Evolutionary conservation across 2,888 invertebrate genomes (phyloP), one percentile per base, ranked within the genome.

Genomic region (Carpatolechia fugitivella): DNA sequence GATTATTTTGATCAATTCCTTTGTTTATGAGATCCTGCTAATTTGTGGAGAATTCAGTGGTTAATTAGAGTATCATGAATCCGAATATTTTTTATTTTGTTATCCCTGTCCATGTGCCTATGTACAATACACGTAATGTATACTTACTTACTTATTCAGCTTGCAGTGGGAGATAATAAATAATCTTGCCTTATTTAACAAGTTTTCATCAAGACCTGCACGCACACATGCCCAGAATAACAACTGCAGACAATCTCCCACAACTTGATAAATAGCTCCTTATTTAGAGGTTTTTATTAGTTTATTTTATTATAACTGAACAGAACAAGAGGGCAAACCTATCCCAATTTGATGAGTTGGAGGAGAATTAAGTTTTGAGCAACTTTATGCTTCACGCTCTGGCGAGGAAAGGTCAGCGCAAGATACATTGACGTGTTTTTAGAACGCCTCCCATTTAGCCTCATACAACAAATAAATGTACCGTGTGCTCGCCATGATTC

Each of bases 11-110:
- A 78, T 80, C 80, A 80, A 82, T 85, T 89, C 89, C 88, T 90
- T 90, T 90, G 90, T 90, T 90, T 88, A 87, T 85, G 78, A 85
- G 80, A 82, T 89, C 88, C 89, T 87, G 88, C 83, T 78, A 72
- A 80, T 77, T 81, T 83, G 85, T 88, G 85, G 85, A 87, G 79
- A 76, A 82, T 85, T 82, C 85, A 84, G 87, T 89, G 87, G 84
- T 89, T 85, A 84, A 88, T 87, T 87, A 86, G 85, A 87, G 69
- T 82, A 85, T 85, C 86, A 82, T 82, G 80, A 85, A 88, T 85
- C 82, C 80, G 78, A 82, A 83, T 84, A 82, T 86, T 89, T 88
- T 88, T 87, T 88, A 88, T 87, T 88, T 88, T 87, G 88, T 86
- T 88, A 85, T 84, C 87, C 88, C 84, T 82, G 75, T 82, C 77